Base-by-base conservation (phyloP, 2,888 invertebrate genomes). In the Plusia festucae region DNA sequence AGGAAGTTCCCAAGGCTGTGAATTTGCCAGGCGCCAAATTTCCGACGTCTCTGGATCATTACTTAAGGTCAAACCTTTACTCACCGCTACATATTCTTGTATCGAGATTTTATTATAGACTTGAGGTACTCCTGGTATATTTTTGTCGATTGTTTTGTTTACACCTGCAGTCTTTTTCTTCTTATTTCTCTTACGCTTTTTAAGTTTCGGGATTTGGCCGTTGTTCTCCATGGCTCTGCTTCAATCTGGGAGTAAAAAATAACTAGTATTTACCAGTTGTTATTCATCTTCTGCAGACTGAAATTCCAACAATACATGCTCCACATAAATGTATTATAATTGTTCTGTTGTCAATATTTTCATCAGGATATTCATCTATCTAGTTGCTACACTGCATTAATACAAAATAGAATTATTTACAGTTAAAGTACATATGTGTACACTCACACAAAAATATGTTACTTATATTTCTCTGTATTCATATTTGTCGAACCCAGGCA, bases 241-340 rank as follows among this genome's bases (percentile, higher is more conserved):
- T 53, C 9, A 6, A 73, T 73, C 73, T 73, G 73, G 56, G 76
- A 73, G 73, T 75, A 62, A 70, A 73, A 73, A 52, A 73, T 75
- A 73, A 65, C 53, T 55, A 34, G 53, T 57, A 51, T 76, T 49
- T 71, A 70, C 56, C 61, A 66, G 53, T 46, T 61, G 61, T 59
- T 56, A 53, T 53, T 27, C 32, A 24, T 52, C 34, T 32, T 59
- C 32, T 20, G 9, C 7, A 44, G 22, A 8, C 27, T 15, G 40
- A 56, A 32, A 20, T 11, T n/a, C 3, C 7, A n/a, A n/a, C n/a
- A n/a, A n/a, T n/a, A n/a, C n/a, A 15, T 54, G 6, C 9, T 27
- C 7, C 0, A 30, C 16, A 8, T n/a, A 20, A 13, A 18, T 54
- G n/a, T n/a, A n/a, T n/a, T n/a, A 52, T 11, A 27, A n/a, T 27